Base-by-base conservation (phyloP, 2,888 invertebrate genomes). In the Drosophila sordidapex region DNA sequence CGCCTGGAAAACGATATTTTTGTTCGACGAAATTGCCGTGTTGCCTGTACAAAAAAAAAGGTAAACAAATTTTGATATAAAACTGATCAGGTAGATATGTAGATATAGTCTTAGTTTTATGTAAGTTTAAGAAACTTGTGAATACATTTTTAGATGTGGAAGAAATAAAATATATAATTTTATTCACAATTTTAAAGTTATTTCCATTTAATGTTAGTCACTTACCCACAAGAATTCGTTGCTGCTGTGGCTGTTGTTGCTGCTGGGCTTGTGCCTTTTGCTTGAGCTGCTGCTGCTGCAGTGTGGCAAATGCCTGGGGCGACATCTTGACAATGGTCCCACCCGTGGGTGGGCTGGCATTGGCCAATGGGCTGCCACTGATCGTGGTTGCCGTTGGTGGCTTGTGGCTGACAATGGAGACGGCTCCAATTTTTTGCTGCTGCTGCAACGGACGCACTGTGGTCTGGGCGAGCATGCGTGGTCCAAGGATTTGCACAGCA, bases 211-310 rank as follows among this genome's bases (percentile, higher is more conserved):
- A 4, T 38, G 4, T 31, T 10, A 33, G 21, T 1, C 1, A 86
- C 86, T 83, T 76, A 92, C 91, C 91, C 49, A 91, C 89, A 58
- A 92, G 74, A 35, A 91, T 82, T 40, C 91, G 85, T 11, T 68
- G 76, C 7, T 40, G 75, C 25, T 64, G 63, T 6, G 78, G 82
- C 35, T 74, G 81, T 46, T 73, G 78, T 40, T 76, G 83, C 2
- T 56, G 70, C 10, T 56, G 77, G 6, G 40, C 46, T 54, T 83
- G 87, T 10, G 79, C 70, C 58, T 89, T 89, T 35, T 89, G 87
- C 29, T 92, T 87, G 18, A 92, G 76, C 33, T 93, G 93, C 63
- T 93, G 93, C 56, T 93, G 93, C 51, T 93, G 93, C 15, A 92
- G 77, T 4, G 91, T 81, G 10, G 91, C 91, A 62, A 93, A 89